Conservation (phyloP, 2,888 invertebrate genomes). For the Alloscopus bannaensis region DNA sequence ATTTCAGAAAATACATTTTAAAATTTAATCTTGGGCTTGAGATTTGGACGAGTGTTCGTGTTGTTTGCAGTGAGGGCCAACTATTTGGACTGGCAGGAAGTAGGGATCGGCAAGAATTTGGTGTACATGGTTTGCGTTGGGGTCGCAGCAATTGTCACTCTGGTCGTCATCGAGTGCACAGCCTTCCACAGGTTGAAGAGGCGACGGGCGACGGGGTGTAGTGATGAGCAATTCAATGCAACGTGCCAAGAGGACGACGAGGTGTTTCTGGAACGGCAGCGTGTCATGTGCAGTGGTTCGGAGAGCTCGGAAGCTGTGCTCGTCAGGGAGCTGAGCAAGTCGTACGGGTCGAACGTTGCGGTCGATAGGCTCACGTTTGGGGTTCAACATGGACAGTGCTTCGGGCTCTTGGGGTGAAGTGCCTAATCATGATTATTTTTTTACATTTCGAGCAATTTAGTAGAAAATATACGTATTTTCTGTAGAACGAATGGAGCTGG, state of each 20-base stretch:
- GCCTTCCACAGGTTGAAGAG: slow-evolving; percentile 42
- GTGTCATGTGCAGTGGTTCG: slow-evolving; percentile 60
- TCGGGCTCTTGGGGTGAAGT: slow-evolving; percentile 86
- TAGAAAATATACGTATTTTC: no score
- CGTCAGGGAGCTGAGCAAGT: slow-evolving; percentile 81
- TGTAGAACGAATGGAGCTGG: slow-evolving; percentile 84
- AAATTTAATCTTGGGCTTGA: no score
- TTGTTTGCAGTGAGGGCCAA: slow-evolving; percentile 64
- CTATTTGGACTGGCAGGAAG: slow-evolving; percentile 69
- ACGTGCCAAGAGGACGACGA: slow-evolving; percentile 31
- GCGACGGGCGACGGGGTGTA: neutral
- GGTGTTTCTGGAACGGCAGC: slow-evolving; percentile 34
- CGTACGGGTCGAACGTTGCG: slow-evolving; percentile 84
- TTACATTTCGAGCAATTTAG: no score
- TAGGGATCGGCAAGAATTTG: slow-evolving; percentile 71
- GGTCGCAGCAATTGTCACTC: slow-evolving; percentile 44
- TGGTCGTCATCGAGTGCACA: slow-evolving; percentile 66
- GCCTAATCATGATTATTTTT: neutral
- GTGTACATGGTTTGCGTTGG: slow-evolving; percentile 65
- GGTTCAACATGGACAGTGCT: slow-evolving; percentile 85
- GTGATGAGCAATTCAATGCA: neutral
- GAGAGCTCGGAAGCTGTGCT: no score
- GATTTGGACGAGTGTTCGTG: no score
- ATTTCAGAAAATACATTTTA: neutral
- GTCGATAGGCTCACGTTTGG: slow-evolving; percentile 86